These are phyloP conservation scores for Byasa hedistus DNA, from an alignment of 2,888 invertebrate species.

Conservation along the genomic window DNA sequence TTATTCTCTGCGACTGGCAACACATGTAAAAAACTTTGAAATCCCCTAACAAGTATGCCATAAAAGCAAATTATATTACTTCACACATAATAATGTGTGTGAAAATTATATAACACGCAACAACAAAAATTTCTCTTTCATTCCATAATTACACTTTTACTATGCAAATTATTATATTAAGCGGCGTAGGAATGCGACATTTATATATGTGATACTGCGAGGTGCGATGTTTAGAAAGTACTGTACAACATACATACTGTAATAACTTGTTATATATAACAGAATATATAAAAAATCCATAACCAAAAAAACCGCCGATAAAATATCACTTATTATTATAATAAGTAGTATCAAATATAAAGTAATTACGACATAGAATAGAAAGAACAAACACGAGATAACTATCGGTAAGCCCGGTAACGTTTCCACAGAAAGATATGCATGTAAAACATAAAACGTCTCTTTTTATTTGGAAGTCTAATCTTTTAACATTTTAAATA, in stretches of 20 bases:
- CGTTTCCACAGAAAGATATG: too few relatives aligned
- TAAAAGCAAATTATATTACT: not conserved
- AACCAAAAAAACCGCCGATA: too few relatives aligned
- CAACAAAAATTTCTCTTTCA: slow-evolving; percentile 38
- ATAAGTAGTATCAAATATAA: too few relatives aligned
- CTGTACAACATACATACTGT: not conserved
- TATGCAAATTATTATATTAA: slow-evolving; percentile 42
- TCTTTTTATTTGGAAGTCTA: too few relatives aligned
- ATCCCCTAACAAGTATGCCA: not conserved
- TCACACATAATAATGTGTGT: slow-evolving; percentile 5
- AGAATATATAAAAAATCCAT: not conserved
- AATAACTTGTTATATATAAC: not conserved
- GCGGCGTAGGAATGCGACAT: slow-evolving; percentile 36
- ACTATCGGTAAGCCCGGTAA: too few relatives aligned
- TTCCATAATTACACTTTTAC: slow-evolving; percentile 40
- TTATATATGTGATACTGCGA: slow-evolving; percentile 35
- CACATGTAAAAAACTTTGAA: not conserved
- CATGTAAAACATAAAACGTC: too few relatives aligned
- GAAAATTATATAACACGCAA: slow-evolving; percentile 17
- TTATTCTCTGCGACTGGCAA: too few relatives aligned
- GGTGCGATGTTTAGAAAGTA: slow-evolving; percentile 38
- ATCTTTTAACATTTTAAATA: too few relatives aligned
- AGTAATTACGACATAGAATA: too few relatives aligned
- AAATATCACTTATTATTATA: too few relatives aligned
- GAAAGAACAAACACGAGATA: too few relatives aligned